Conservation (phyloP, 2,797 vertebrate species). For the Salmo trutta region DNA sequence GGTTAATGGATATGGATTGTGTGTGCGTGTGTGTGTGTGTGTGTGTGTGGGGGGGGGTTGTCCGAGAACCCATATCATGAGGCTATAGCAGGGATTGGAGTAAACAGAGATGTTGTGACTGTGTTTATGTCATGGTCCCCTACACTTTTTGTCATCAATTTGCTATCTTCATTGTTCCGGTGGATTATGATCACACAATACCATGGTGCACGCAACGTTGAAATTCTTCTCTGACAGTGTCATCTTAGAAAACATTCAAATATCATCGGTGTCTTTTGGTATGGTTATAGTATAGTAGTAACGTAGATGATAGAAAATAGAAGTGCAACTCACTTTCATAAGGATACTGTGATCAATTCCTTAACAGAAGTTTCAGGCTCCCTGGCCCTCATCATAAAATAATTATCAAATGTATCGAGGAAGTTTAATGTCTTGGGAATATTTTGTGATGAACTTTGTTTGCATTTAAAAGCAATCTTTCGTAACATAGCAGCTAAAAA, state of each 20-base stretch:
- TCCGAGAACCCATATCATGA: neutral
- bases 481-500: neutral
- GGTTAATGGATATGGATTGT: slow-evolving; percentile 31
- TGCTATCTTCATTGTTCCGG: neutral
- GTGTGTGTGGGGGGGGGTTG: neutral
- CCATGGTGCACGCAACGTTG: too few relatives aligned
- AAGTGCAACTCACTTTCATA: neutral
- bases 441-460: neutral
- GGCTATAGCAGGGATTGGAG: neutral
- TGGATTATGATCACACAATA: neutral
- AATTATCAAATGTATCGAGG: neutral
- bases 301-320: neutral
- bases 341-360: neutral
- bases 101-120: neutral
- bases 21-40: neutral
- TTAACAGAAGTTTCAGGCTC: too few relatives aligned
- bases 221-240: too few relatives aligned
- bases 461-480: neutral
- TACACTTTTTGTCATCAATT: neutral
- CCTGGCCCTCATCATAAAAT: neutral
- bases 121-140: neutral
- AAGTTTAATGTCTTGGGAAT: neutral
- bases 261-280: too few relatives aligned
- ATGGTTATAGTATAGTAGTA: neutral
- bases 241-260: too few relatives aligned